Evolutionary conservation across 2,113 vertebrate genomes (phyloP), one percentile per base, ranked within the genome.

Genomic region (Amia ocellicauda): DNA sequence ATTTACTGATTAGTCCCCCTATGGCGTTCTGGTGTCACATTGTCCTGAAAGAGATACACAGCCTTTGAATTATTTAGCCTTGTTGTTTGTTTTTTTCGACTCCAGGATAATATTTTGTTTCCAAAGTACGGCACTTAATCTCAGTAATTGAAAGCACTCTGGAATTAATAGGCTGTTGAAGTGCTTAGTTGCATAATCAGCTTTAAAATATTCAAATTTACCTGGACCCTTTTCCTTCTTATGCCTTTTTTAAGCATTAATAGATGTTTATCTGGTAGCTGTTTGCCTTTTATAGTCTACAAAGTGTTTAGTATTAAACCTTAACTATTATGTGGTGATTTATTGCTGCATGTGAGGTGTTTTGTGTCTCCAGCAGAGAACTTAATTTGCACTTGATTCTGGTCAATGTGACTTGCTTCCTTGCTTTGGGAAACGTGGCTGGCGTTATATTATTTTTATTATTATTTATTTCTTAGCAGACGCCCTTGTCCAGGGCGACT

Each of bases 1-100:
- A 54, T 54, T 54, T 54, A 9, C n/a, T 31, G 27, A 52, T 29
- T 29, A 51, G 27, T 13, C 27, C 17, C 27, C 42, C 24, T 16
- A 47, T n/a, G 36, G 11, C 23, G 2, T 43, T 24, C 14, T 60
- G 24, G 45, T 23, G 51, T 67, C 66, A 22, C 22, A 19, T 61
- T 31, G 36, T 41, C 43, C 66, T 62, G 66, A 68, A 67, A 60
- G 27, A n/a, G 51, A 61, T 67, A 59, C 29, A 20, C 4, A 3
- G n/a, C 43, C 22, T 22, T 22, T 68, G 41, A 68, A 68, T 68
- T 56, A 68, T 68, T 68, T 40, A 62, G 26, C 16, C 45, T 40
- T 57, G 20, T 23, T 40, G 42, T 52, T 61, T 45, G 7, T 61
- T 43, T 49, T 50, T 29, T 49, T 49, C 26, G 10, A 14, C 20